Evolutionary conservation across 1,140 invertebrate genomes (phyloP).

Genomic region (Dysdera silvatica): DNA sequence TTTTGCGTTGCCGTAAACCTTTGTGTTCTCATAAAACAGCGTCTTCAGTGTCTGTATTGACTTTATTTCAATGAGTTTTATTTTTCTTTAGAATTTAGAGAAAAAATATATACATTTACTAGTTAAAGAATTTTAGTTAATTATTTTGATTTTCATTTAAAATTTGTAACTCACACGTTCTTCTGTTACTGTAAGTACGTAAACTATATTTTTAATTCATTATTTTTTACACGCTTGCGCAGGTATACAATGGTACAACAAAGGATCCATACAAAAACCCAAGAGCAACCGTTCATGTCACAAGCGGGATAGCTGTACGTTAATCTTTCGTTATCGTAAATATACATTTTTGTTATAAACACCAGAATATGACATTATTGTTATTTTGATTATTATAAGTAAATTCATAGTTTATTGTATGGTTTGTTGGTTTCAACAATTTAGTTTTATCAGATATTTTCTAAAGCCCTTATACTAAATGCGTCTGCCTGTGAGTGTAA

Average conservation of each 20-base stretch:
- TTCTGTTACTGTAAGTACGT: too few species aligned
- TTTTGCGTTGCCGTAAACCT: too few species aligned
- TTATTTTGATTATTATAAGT: not conserved
- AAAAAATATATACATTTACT: too few species aligned
- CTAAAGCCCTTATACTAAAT: not conserved
- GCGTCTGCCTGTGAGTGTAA: not conserved
- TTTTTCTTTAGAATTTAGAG: too few species aligned
- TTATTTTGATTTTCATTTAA: too few species aligned
- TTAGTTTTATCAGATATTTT: not conserved
- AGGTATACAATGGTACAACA: slow-evolving; percentile 63
- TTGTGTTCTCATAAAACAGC: too few species aligned
- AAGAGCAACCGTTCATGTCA: slow-evolving; percentile 81
- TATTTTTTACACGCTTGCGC: too few species aligned
- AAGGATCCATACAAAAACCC: slow-evolving; percentile 73
- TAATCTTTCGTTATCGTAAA: not conserved
- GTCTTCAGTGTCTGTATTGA: too few species aligned
- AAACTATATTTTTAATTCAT: too few species aligned
- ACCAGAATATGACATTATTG: not conserved
- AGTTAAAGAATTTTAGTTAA: too few species aligned
- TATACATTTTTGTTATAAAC: not conserved
- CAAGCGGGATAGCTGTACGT: slow-evolving; percentile 80
- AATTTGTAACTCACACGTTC: too few species aligned
- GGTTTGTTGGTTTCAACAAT: not conserved
- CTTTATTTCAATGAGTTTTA: too few species aligned
- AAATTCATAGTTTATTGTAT: not conserved